Percentiles rank a stretch among this genome's conserved stretches.
Evolutionary conservation across 1,140 invertebrate genomes (phyloP).

Genomic region (Trachymyrmex cornetzi): DNA sequence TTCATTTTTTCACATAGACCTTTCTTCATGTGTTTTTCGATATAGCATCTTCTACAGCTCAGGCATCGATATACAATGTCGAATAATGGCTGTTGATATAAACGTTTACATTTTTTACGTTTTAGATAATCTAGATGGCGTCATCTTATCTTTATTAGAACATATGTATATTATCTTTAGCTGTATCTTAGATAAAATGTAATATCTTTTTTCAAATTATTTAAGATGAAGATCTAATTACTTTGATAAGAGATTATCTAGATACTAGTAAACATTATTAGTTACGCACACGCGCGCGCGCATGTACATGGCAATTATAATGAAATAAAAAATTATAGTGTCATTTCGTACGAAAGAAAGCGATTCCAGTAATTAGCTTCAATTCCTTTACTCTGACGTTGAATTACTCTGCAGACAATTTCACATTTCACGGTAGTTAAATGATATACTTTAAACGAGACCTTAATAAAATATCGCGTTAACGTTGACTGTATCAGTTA

Average conservation of each 20-base stretch:
- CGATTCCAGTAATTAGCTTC: background rate
- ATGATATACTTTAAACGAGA: slow-evolving; percentile 12
- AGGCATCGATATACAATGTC: background rate
- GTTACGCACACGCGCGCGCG: no score
- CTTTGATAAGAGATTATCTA: no score
- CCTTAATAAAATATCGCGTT: slow-evolving; percentile 30
- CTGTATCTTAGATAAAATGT: no score
- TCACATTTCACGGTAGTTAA: slow-evolving; percentile 17
- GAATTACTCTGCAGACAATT: slow-evolving; percentile 17
- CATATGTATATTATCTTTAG: no score
- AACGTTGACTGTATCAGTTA: background rate
- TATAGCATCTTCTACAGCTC: no score
- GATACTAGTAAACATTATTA: no score
- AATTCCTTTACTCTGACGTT: background rate
- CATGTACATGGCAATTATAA: background rate
- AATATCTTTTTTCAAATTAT: no score
- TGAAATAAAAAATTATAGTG: background rate
- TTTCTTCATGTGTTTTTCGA: no score
- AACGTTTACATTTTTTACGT: background rate
- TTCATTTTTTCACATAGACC: no score
- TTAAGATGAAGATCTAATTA: no score
- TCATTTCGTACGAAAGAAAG: background rate
- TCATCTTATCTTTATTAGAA: no score
- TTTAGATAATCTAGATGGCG: background rate
- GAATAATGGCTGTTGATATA: background rate